Percentiles rank a stretch among this genome's conserved stretches.
Conservation (phyloP, 2,797 vertebrate species). For the Thalassophryne amazonica region DNA sequence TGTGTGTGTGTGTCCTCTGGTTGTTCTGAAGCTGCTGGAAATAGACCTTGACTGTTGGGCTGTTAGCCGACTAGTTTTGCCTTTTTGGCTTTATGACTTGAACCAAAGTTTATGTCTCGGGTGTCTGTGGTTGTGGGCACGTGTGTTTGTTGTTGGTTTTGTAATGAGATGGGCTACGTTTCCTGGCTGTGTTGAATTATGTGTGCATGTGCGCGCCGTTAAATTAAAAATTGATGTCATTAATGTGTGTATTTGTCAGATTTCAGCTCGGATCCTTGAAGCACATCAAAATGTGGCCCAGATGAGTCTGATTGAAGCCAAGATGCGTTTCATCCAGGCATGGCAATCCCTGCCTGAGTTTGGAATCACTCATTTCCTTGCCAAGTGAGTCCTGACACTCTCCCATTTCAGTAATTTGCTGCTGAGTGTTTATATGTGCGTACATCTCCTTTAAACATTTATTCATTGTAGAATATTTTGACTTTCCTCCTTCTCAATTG, state of each 20-base stretch:
- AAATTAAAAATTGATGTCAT: not conserved
- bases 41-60: too few species aligned
- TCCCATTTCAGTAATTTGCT: not conserved
- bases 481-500: not conserved
- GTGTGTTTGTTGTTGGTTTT: too few species aligned
- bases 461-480: too few species aligned
- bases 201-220: not conserved
- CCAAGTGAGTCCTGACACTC: slow-evolving; percentile 82
- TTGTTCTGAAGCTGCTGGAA: too few species aligned
- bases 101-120: slow-evolving; percentile 16
- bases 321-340: slow-evolving; percentile 97
- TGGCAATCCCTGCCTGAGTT: slow-evolving; percentile 98
- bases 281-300: slow-evolving; percentile 98
- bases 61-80: too few species aligned
- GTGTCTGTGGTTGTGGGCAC: too few species aligned
- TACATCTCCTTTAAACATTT: not conserved
- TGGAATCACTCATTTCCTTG: slow-evolving; percentile 96
- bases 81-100: slow-evolving; percentile 9
- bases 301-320: slow-evolving; percentile 98
- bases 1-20: too few species aligned
- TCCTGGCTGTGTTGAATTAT: slow-evolving; percentile 4
- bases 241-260: slow-evolving; percentile 71
- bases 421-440: not conserved
- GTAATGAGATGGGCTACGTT: slow-evolving; percentile 29
- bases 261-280: slow-evolving; percentile 94